Evolutionary conservation across 2,797 vertebrate species (phyloP), one percentile per base, ranked within the genome.

Genomic region (Scolopax bukidnonensis): DNA sequence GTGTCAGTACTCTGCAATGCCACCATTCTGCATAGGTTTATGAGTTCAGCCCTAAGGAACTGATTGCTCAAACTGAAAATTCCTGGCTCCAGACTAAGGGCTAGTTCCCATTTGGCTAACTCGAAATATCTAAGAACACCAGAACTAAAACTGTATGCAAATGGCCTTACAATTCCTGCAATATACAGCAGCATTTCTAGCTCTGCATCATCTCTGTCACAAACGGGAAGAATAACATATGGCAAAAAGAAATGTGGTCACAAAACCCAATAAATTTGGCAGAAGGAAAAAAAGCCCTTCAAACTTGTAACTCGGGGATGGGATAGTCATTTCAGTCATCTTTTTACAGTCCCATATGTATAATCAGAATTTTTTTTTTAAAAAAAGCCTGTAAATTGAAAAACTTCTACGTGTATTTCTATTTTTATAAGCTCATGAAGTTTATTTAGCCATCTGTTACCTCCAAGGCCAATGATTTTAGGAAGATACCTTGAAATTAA

Each of bases 401-500:
- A 75, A 89, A 84, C 30, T 71, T 84, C 9, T 32, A 33, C n/a
- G 21, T 21, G 15, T 33, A 75, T 33, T 73, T 89, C 23, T 81
- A 32, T 69, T 91, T 75, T 90, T 87, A 73, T 65, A 70, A 89
- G 36, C 38, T 60, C 6, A 71, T 43, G 33, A 64, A 89, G 32
- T 87, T 95, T 84, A 94, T 80, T 87, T 85, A 90, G 65, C 81
- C 64, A 93, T 80, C 84, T 84, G 61, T 28, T 93, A 92, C 77
- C 40, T 83, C 69, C 65, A 76, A 63, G 70, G n/a, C 12, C 43
- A 84, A 63, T 48, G 54, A 78, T 67, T 93, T 96, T n/a, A 47
- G 36, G 45, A 94, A 84, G 50, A 77, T 61, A 97, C 48, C 86
- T 95, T 92, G 74, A 97, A 97, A 94, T 92, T 59, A 96, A 93